Percentiles rank a stretch among this genome's conserved stretches.
Conservation (phyloP, 2,888 invertebrate genomes). For the Temnothorax ravouxi region DNA sequence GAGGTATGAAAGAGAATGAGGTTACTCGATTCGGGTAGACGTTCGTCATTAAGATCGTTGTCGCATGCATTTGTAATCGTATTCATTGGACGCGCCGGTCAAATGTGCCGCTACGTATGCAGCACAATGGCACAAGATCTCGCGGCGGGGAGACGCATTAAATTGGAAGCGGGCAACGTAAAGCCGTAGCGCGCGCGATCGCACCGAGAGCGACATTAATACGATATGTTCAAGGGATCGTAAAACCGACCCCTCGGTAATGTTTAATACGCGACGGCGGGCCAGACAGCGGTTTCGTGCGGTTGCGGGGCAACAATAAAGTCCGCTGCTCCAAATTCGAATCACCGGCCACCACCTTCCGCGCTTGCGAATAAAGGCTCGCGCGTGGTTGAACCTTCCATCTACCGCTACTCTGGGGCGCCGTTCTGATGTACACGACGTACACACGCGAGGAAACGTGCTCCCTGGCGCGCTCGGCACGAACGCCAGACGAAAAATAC, state of each 20-base stretch:
- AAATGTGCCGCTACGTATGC: neutral
- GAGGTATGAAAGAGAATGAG: neutral
- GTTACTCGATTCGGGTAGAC: neutral
- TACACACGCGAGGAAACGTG: constrained; percentile 23
- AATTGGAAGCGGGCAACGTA: constrained; percentile 60
- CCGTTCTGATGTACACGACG: constrained; percentile 20
- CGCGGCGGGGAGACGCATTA: constrained; percentile 39
- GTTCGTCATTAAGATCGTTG: constrained; percentile 47
- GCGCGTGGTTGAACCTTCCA: constrained; percentile 14
- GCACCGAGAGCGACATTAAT: constrained; percentile 68
- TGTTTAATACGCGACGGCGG: constrained; percentile 55
- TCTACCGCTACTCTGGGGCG: neutral
- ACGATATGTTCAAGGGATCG: constrained; percentile 67
- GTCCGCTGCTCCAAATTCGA: constrained; percentile 46
- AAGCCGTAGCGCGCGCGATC: constrained; percentile 54
- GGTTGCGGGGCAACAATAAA: constrained; percentile 45
- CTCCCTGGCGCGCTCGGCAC: neutral
- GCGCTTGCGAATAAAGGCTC: neutral
- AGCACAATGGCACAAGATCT: constrained; percentile 43
- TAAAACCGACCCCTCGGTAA: constrained; percentile 58
- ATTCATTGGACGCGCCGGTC: constrained; percentile 28
- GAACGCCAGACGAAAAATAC: constrained; percentile 11
- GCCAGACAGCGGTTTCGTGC: constrained; percentile 66
- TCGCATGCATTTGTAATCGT: constrained; percentile 37
- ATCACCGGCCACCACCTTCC: constrained; percentile 44